Evolutionary conservation across 53 echinoderm and acorn worm species (phyloP), one percentile per base, ranked within the genome.

Genomic region (Patiria pectinifera): DNA sequence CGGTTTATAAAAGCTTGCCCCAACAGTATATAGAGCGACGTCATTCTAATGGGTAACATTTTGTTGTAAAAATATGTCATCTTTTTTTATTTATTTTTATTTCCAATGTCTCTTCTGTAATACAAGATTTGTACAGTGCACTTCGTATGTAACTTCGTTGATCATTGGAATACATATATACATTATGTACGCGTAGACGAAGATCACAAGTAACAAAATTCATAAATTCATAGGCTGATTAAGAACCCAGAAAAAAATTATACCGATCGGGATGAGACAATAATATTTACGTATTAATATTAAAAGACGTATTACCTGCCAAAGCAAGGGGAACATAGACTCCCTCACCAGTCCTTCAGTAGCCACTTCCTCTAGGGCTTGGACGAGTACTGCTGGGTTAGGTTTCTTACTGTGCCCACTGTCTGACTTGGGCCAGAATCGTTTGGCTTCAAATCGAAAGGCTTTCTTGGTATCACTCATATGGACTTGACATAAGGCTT

Each of bases 331-430:
- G 62, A 98, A 94, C 44, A 98, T 83, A 77, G 95, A 92, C 71
- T 96, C 96, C 69, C 96, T 93, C 59, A 98, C 92, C 11, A 91
- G 91, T 4, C 99, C 99, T 53, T 94, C 91, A 6, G 96, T 93
- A 8, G 96, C 95, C 2, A 98, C 91, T 66, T 98, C 99, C 78
- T 98, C 99, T 11, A 98, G 80, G 14, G 96, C 99, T 72, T 94
- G 96, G 5, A 98, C 99, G 22, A 98, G 93, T 5, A 95, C 79
- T 47, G 92, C 78, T 11, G 99, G 96, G 48, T 94, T 92, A 9
- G 99, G 99, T 82, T 96, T 95, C 84, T 83, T 94, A 14, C 74
- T 86, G 49, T 84, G 83, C 11, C 86, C 86, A 0, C 82, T 83
- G 1, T 81, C 85, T 5, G 69, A 21, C 59, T 98, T 98, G 23